Base-by-base conservation (phyloP, 2,797 vertebrate species). In the Falco biarmicus region DNA sequence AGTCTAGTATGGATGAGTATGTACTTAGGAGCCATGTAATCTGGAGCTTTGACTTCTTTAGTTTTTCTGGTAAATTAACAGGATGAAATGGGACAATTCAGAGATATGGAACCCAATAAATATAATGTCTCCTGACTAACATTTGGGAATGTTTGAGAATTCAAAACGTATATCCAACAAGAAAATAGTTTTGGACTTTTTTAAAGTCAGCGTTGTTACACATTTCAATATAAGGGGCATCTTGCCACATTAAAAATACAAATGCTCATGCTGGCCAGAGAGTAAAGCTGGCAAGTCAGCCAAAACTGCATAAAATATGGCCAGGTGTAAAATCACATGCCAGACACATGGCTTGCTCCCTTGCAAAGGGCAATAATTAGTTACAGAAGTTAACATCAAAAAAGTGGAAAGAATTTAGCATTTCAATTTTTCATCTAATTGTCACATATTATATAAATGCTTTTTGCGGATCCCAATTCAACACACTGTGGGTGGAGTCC, bases 391-490 rank as follows among this genome's bases (percentile, higher is more conserved):
- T 89, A 89, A 90, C 70, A 88, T 81, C 25, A 89, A 86, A 88
- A 88, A 95, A 92, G 50, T 81, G 39, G 37, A 93, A 93, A 95
- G 74, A 91, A 86, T 84, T 90, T 63, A 69, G 34, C 80, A 82
- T 81, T 95, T 90, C 80, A 69, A 76, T 88, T 96, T 97, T 86
- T 93, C 87, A 94, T 78, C 84, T 91, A 83, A 81, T 90, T 88
- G 82, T 89, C 76, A 94, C 53, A 53, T 70, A 63, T 81, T 95
- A 93, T 24, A 91, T 66, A 95, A 78, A 90, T 47, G 32, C 57
- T 92, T 92, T 96, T 95, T 95, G 93, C 9, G 15, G 82, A 92
- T 89, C 77, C 41, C 80, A 95, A 14, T 93, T 97, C 83, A 91
- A 86, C 25, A 63, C 31, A 87, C 77, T 66, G 84, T 86, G 91